Conservation (phyloP, 2,888 invertebrate genomes). For the Morpho achilles region DNA sequence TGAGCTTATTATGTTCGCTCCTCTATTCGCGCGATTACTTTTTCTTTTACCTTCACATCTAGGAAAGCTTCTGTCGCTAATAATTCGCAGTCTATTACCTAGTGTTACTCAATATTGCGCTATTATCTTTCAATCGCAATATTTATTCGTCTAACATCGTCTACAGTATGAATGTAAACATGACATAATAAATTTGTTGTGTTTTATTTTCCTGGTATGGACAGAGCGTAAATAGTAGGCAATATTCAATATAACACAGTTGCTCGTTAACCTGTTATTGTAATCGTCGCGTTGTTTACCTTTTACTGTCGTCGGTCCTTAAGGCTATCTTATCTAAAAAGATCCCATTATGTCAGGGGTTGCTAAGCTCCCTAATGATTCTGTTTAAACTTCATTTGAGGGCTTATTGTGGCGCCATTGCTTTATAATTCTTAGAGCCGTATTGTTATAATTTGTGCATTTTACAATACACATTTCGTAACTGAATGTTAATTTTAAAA, state of each 20-base stretch:
- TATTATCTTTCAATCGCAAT: slow-evolving; percentile 7
- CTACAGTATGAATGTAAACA: slow-evolving; percentile 4
- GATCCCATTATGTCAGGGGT: slow-evolving; percentile 30
- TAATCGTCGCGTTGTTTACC: slow-evolving; percentile 53
- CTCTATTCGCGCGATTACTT: slow-evolving; percentile 61
- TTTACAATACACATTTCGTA: no score
- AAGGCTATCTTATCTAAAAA: slow-evolving; percentile 26
- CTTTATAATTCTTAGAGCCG: not conserved
- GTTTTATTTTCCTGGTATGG: slow-evolving; percentile 8
- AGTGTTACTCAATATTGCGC: not conserved
- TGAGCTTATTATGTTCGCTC: slow-evolving; percentile 66
- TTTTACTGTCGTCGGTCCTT: slow-evolving; percentile 30
- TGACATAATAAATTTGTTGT: slow-evolving; percentile 6
- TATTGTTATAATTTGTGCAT: no score
- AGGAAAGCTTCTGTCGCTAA: slow-evolving; percentile 32
- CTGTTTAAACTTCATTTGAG: no score
- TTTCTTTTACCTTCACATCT: slow-evolving; percentile 54
- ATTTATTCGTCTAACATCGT: slow-evolving; percentile 4
- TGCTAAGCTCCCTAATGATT: not conserved
- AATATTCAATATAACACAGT: slow-evolving; percentile 40
- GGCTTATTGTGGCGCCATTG: no score
- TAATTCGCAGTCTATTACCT: slow-evolving; percentile 14
- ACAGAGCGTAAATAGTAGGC: not conserved
- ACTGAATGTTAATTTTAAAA: no score
- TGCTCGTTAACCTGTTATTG: slow-evolving; percentile 63